phyloP scores from a whole-genome alignment of 1,140 invertebrate species.

The Sipha flava region DNA sequence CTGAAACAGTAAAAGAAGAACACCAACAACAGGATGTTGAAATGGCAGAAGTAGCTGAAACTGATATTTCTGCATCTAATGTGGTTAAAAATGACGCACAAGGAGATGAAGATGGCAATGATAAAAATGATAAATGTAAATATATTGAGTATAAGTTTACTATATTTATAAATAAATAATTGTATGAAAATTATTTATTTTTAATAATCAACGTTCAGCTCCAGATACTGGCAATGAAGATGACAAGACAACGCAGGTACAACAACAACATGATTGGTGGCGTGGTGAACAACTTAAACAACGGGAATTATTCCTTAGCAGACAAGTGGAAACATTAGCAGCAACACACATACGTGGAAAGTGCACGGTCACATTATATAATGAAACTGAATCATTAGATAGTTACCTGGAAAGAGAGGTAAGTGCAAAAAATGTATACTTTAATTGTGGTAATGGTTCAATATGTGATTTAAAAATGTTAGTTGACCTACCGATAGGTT shows the following conservation, averaged over 20 bases:
- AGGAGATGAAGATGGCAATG: not conserved
- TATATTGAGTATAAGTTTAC: not conserved
- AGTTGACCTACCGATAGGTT: no score
- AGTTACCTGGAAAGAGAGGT: slow-evolving; percentile 96
- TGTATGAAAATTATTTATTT: no score
- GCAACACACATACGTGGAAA: slow-evolving; percentile 98
- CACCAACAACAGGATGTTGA: not conserved
- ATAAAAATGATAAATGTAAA: not conserved
- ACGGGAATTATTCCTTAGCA: slow-evolving; percentile 92
- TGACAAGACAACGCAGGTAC: not conserved
- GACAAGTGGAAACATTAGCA: slow-evolving; percentile 95
- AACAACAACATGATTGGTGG: not conserved
- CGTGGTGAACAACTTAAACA: slow-evolving; percentile 63
- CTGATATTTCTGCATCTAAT: not conserved
- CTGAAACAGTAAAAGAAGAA: not conserved
- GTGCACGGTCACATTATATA: slow-evolving; percentile 94
- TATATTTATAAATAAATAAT: no score
- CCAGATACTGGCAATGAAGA: not conserved
- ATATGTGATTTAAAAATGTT: no score
- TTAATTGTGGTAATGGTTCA: no score
- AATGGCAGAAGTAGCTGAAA: not conserved
- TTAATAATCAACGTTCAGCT: no score
- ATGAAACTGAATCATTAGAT: slow-evolving; percentile 91
- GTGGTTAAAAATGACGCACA: not conserved
- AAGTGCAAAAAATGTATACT: slow-evolving; percentile 44